These are phyloP conservation scores for Muschampia plurimacula DNA, from an alignment of 2,888 invertebrate species.

Conservation along the genomic window DNA sequence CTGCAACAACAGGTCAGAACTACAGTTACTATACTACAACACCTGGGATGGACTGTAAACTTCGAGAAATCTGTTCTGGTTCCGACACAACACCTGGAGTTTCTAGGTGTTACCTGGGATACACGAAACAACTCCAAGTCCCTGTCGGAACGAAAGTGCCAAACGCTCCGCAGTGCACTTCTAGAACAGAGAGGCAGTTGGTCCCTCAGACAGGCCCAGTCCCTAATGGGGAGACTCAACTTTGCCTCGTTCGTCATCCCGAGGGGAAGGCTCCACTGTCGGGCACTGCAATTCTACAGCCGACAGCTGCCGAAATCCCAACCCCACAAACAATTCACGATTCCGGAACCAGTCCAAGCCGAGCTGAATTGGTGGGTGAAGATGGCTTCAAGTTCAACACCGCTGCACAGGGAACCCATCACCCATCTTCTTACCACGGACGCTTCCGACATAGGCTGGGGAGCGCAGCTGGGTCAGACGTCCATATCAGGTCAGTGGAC, in stretches of 20 bases:
- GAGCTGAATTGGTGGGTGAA: background rate
- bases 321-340: background rate
- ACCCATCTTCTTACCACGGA: background rate
- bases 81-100: background rate
- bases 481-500: background rate
- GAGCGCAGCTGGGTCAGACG: background rate
- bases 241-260: background rate
- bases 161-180: slow-evolving; percentile 37
- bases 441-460: background rate
- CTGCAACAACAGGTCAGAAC: background rate
- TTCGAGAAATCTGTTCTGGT: no score
- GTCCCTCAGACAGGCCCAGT: slow-evolving; percentile 44
- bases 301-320: background rate
- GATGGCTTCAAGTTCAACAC: background rate
- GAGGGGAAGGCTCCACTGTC: slow-evolving; percentile 1
- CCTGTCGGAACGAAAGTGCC: slow-evolving; percentile 32
- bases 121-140: slow-evolving; percentile 40
- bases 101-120: slow-evolving; percentile 24
- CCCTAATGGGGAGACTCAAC: slow-evolving; percentile 8
- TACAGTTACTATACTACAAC: no score
- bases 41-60: no score
- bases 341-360: background rate
- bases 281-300: background rate
- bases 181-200: slow-evolving; percentile 38
- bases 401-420: background rate